These are phyloP conservation scores for Aspidiotus rigidus DNA, from an alignment of 2,888 invertebrate genomes.

Conservation along the genomic window DNA sequence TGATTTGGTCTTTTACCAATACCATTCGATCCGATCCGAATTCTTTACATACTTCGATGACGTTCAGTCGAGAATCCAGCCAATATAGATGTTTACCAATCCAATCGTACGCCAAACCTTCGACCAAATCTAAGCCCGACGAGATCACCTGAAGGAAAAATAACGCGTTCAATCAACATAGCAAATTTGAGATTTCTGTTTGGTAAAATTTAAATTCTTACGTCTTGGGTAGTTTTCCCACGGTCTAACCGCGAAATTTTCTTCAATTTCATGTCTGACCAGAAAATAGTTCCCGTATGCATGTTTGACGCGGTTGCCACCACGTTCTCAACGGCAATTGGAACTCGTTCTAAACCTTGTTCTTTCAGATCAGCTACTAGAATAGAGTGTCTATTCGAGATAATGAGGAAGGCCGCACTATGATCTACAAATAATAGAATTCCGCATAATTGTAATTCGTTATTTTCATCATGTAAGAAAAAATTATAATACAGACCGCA, in stretches of 20 bases:
- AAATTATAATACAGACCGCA: background rate
- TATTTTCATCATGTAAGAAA: background rate
- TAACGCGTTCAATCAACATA: background rate
- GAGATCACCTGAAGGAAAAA: constrained; percentile 34
- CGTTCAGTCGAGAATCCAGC: constrained; percentile 90
- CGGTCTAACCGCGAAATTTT: constrained; percentile 82
- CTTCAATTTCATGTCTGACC: constrained; percentile 96
- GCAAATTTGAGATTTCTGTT: background rate
- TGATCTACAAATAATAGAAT: constrained; percentile 49
- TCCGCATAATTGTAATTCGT: background rate
- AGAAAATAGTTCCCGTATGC: constrained; percentile 88
- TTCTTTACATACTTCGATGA: constrained; percentile 82
- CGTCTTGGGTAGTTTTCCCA: constrained; percentile 71
- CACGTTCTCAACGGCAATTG: constrained; percentile 89
- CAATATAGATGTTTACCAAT: constrained; percentile 91
- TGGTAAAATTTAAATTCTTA: constrained; percentile 42
- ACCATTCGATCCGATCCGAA: constrained; percentile 75
- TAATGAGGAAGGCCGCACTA: constrained; percentile 83
- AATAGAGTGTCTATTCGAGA: constrained; percentile 88
- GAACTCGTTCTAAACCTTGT: constrained; percentile 76
- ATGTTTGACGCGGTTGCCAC: constrained; percentile 94
- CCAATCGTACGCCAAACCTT: constrained; percentile 96
- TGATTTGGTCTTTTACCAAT: constrained; percentile 83
- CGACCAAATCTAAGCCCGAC: constrained; percentile 86
- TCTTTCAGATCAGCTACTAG: constrained; percentile 81